Conservation (phyloP, 2,113 vertebrate species). For the Prochilodus magdalenae region DNA sequence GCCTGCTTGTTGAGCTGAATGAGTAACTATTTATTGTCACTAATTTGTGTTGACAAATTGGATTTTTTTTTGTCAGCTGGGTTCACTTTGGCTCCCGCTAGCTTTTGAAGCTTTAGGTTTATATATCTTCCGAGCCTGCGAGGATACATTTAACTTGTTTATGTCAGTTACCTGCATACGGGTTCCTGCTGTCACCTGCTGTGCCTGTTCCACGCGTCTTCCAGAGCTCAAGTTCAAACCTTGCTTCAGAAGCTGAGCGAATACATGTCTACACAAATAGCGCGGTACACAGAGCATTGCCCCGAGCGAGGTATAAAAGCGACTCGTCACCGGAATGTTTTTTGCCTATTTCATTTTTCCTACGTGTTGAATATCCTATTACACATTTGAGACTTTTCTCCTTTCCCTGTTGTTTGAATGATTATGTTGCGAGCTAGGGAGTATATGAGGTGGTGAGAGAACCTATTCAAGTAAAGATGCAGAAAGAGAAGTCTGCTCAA, state of each 20-base stretch:
- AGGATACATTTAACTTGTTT: slow-evolving; percentile 31
- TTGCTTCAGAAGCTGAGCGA: slow-evolving; percentile 32
- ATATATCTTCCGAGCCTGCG: slow-evolving; percentile 7
- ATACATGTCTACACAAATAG: slow-evolving; percentile 52
- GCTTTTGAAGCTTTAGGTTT: slow-evolving; percentile 22
- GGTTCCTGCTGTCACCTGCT: slow-evolving; percentile 5
- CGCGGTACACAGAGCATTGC: slow-evolving; percentile 33
- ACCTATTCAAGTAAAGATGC: not conserved
- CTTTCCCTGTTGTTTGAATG: slow-evolving; percentile 47
- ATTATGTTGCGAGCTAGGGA: slow-evolving; percentile 54
- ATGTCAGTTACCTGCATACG: slow-evolving; percentile 9
- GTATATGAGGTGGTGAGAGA: slow-evolving; percentile 10
- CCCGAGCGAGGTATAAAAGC: slow-evolving; percentile 57
- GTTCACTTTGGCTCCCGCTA: not conserved
- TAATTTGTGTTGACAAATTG: slow-evolving; percentile 41
- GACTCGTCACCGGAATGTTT: slow-evolving; percentile 53
- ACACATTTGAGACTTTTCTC: slow-evolving; percentile 49
- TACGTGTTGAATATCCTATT: slow-evolving; percentile 61
- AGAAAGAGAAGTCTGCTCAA: slow-evolving; percentile 38
- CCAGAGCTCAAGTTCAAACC: slow-evolving; percentile 37
- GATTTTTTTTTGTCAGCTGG: not conserved
- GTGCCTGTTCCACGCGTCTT: slow-evolving; percentile 35
- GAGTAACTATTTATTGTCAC: slow-evolving; percentile 1
- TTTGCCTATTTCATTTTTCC: slow-evolving; percentile 41
- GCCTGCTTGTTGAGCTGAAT: not conserved